Base-by-base conservation (phyloP, 2,797 vertebrate species). In the Enteromius treurensis region DNA sequence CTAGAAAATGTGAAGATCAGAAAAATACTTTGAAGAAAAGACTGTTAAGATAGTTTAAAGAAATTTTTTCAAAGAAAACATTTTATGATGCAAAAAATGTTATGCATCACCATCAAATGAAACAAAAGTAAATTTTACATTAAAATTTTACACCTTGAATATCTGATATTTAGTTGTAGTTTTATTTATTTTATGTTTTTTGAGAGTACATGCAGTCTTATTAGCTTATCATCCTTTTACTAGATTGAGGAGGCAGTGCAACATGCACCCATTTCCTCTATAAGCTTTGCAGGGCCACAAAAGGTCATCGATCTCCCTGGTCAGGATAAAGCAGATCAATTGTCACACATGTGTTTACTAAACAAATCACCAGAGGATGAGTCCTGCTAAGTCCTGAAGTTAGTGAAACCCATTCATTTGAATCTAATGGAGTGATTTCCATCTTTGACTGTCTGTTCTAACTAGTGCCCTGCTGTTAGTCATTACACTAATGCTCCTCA, bases 381-480 rank as follows among this genome's bases (percentile, higher is more conserved):
- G 80, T 15, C 34, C 10, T 64, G 37, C 32, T 58, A n/a, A n/a
- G n/a, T n/a, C n/a, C n/a, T n/a, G n/a, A 5, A 37, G 23, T 76
- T 80, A 60, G 69, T 13, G 62, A 86, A 70, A 73, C n/a, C 67
- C 47, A 69, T 77, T 78, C 34, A 9, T 5, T 78, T 64, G 4
- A 34, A 78, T 64, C 77, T 81, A 19, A 78, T 86, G 6, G 26
- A 65, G 80, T 73, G 60, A 68, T 51, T 34, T 88, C 42, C 26
- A 64, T 90, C 87, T 69, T 67, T 19, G 76, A 62, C 77, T 77
- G 74, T 86, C 84, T 77, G 81, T 79, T 81, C 73, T 81, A 84
- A 88, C 82, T 79, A 88, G 69, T 47, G 26, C 71, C 82, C 84
- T 82, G 78, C 80, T 29, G 64, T 55, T 17, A 78, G 32, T 74